Conservation (phyloP, 2,797 vertebrate species). For the Tolypeutes matacus region DNA sequence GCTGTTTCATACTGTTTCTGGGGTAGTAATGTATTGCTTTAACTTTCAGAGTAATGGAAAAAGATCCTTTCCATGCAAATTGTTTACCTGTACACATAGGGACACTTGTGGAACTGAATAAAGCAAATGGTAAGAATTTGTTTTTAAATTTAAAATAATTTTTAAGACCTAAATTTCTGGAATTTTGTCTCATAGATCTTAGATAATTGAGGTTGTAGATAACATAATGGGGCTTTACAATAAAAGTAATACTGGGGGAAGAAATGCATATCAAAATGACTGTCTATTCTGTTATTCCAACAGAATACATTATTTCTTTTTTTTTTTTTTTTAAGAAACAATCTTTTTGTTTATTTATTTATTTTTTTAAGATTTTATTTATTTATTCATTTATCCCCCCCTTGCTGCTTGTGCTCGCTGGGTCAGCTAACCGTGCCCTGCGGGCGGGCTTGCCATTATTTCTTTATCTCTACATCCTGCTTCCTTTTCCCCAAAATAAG, state of each 20-base stretch:
- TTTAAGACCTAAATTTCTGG: neutral
- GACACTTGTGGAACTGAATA: slow-evolving; percentile 98
- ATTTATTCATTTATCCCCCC: too few species aligned
- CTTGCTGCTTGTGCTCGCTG: too few species aligned
- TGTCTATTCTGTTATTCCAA: neutral
- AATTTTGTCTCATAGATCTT: neutral
- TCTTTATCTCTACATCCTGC: neutral
- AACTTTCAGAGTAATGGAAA: slow-evolving; percentile 96
- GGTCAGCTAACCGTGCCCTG: too few species aligned
- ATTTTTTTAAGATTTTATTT: too few species aligned
- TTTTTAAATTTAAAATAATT: slow-evolving; percentile 4
- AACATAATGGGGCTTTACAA: neutral
- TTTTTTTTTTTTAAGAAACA: too few species aligned
- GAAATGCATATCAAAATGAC: neutral
- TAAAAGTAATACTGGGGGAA: neutral
- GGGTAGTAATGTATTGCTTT: neutral
- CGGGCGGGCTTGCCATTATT: too few species aligned
- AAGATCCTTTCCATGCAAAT: slow-evolving; percentile 98
- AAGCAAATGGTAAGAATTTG: slow-evolving; percentile 95
- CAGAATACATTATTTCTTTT: neutral
- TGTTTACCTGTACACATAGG: slow-evolving; percentile 99
- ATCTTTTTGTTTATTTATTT: too few species aligned
- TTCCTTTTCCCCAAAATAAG: neutral
- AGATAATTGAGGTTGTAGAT: neutral
- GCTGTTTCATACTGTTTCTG: accelerated